Evolutionary conservation across 1,140 invertebrate genomes (phyloP).

Genomic region (Lordiphosa stackelbergi): DNA sequence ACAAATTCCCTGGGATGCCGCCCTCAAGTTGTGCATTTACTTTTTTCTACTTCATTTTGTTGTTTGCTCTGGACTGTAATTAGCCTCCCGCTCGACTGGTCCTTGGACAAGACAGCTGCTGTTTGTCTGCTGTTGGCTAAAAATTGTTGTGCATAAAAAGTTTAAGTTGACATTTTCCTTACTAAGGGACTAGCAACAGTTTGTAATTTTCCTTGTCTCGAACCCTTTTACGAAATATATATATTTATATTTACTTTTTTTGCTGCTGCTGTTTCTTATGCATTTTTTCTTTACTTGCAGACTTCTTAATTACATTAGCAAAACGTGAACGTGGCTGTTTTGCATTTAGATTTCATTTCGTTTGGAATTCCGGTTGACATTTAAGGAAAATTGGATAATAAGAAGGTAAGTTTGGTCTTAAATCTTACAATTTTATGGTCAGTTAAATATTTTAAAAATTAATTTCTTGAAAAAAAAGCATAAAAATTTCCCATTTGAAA

Average conservation of each 20-base stretch:
- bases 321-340: conserved; percentile 39
- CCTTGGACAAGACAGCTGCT: conserved; percentile 46
- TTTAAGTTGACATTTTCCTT: conserved; percentile 64
- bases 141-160: conserved; percentile 56
- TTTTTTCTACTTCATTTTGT: conserved; percentile 27
- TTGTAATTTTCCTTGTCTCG: conserved; percentile 61
- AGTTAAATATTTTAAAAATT: too few relatives aligned
- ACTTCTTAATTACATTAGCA: conserved; percentile 65
- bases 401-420: conserved; percentile 13
- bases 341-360: conserved; percentile 43
- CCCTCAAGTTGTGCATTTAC: conserved; percentile 23
- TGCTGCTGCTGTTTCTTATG: conserved; percentile 27
- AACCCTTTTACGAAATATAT: conserved; percentile 33
- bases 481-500: neutral
- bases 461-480: neutral
- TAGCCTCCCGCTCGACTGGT: conserved; percentile 40
- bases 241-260: conserved; percentile 29
- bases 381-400: conserved; percentile 14
- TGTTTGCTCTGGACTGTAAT: conserved; percentile 64
- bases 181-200: conserved; percentile 40
- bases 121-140: conserved; percentile 32
- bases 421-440: neutral
- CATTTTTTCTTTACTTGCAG: conserved; percentile 54
- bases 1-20: conserved; percentile 27
- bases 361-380: conserved; percentile 25